Evolutionary conservation across 2,113 vertebrate genomes (phyloP).

Genomic region (Eubucco bourcierii): DNA sequence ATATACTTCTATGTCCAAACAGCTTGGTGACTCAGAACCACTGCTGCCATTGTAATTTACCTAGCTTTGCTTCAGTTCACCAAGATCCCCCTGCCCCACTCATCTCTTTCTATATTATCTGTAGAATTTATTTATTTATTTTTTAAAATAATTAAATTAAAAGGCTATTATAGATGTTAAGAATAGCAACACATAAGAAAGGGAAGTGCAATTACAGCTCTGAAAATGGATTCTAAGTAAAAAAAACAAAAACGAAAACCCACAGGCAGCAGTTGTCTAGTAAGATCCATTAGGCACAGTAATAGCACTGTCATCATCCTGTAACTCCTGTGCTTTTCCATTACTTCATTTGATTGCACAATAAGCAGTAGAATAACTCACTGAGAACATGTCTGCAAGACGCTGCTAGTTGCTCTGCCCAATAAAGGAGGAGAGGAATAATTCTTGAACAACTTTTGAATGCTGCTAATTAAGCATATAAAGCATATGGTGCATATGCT

Average conservation of each 20-base stretch:
- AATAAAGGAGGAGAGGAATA: accelerated
- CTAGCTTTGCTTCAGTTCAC: not conserved
- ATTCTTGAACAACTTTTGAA: not conserved
- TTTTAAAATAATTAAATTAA: not conserved
- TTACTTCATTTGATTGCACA: not conserved
- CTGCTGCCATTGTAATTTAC: not conserved
- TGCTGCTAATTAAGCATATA: no score
- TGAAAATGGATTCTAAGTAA: not conserved
- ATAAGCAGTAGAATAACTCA: not conserved
- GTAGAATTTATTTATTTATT: not conserved
- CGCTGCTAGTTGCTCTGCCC: not conserved
- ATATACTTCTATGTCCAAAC: not conserved
- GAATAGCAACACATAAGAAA: not conserved
- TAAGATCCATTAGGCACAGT: not conserved
- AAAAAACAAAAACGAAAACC: not conserved
- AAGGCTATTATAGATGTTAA: not conserved
- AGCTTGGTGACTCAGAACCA: not conserved
- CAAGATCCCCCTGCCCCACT: not conserved
- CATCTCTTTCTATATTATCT: not conserved
- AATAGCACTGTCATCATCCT: not conserved
- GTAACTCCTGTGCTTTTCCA: not conserved
- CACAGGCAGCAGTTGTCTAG: not conserved
- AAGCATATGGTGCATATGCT: not conserved
- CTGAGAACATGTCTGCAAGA: not conserved
- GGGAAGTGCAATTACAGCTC: not conserved